phyloP scores from a whole-genome alignment of 2,113 vertebrate genomes.

The Percopsis transmontana region DNA sequence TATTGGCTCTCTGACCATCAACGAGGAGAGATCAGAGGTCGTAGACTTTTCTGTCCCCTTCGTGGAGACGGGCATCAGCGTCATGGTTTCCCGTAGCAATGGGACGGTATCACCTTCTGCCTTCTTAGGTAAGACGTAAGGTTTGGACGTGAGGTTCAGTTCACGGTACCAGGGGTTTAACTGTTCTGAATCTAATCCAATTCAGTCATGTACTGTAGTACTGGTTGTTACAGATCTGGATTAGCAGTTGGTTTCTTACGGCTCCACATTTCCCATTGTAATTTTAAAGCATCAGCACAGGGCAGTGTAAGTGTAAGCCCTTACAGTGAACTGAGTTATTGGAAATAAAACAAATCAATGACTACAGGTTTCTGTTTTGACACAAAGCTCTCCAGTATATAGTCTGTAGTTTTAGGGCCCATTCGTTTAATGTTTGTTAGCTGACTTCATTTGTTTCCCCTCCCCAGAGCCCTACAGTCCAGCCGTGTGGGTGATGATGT shows the following conservation, averaged over 20 bases:
- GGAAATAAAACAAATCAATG: slow-evolving; percentile 29
- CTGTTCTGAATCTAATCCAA: slow-evolving; percentile 40
- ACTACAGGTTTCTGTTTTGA: slow-evolving; percentile 45
- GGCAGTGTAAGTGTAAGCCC: slow-evolving; percentile 51
- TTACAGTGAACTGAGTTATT: slow-evolving; percentile 50
- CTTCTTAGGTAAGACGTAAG: slow-evolving; percentile 83
- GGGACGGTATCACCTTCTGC: slow-evolving; percentile 91
- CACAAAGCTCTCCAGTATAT: background rate
- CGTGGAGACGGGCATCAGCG: slow-evolving; percentile 91
- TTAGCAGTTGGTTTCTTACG: slow-evolving; percentile 47
- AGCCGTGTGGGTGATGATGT: slow-evolving; percentile 98
- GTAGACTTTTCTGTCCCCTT: slow-evolving; percentile 93
- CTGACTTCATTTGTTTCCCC: slow-evolving; percentile 9
- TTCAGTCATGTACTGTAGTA: slow-evolving; percentile 40
- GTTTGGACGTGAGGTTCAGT: slow-evolving; percentile 3
- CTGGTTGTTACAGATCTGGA: slow-evolving; percentile 55
- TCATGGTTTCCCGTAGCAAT: slow-evolving; percentile 93
- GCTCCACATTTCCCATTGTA: slow-evolving; percentile 54
- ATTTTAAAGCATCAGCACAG: slow-evolving; percentile 64
- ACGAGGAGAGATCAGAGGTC: slow-evolving; percentile 89
- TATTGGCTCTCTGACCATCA: slow-evolving; percentile 92
- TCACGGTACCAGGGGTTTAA: background rate
- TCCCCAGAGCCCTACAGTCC: slow-evolving; percentile 90
- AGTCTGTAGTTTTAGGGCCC: background rate
- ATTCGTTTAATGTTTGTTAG: background rate